Evolutionary conservation across 2,797 vertebrate species (phyloP), one percentile per base, ranked within the genome.

Genomic region (Thaleichthys pacificus): DNA sequence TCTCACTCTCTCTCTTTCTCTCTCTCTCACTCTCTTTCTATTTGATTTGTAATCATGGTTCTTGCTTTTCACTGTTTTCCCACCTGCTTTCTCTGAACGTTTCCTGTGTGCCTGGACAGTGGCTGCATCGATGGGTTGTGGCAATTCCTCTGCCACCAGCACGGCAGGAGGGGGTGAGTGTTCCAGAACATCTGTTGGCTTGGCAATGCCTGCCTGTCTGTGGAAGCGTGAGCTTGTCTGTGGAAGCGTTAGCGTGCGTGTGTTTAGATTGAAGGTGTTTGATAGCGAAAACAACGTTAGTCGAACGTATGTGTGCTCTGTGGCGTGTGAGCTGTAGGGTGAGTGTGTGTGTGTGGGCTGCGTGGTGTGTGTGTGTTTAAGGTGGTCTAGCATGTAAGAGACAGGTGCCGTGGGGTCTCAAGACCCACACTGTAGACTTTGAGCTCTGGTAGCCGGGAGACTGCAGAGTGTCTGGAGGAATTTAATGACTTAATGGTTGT

Each of bases 131-230:
- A 90, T 95, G 93, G 93, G 93, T 86, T 94, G 93, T 92, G 92
- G 93, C 82, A 94, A 95, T 91, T 95, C 93, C 81, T 93, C 93
- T 77, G 90, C 91, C 86, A 89, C 91, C 86, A 92, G 69, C 88
- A 92, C 89, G 71, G 88, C 93, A 70, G 92, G 87, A 84, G 93
- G 88, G 76, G 93, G 93, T 94, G 81, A 92, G 57, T 51, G 74
- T 80, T 83, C 76, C 54, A 73, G 62, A 42, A 57, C 71, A 28
- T 66, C 0, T 75, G 14, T 63, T 78, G 54, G 71, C 22, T 63
- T 47, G 42, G 3, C 42, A 5, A 47, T 47, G 42, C 42, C 42
- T 47, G 28, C 77, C 35, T 71, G 64, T 68, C 21, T 70, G 71
- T 68, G 71, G 64, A 67, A 67, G 61, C 61, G 54, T 83, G 62